Conservation (phyloP, 2,113 vertebrate genomes). For the Manacus vitellinus region DNA sequence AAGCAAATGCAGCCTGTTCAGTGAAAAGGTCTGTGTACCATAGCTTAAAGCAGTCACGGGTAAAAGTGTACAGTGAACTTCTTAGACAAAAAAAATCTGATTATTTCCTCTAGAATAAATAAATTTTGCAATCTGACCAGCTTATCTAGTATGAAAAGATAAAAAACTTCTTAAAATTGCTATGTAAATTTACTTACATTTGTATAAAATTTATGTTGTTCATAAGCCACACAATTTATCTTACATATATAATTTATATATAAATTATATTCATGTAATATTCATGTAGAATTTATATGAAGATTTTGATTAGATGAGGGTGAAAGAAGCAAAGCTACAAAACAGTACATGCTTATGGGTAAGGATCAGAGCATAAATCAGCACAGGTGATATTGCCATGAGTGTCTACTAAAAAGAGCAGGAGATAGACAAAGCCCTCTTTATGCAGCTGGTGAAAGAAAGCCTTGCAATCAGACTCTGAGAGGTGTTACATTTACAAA, state of each 20-base stretch:
- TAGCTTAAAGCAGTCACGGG: background rate
- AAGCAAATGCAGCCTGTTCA: background rate
- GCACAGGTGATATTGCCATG: background rate
- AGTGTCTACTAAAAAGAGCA: background rate
- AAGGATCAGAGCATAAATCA: background rate
- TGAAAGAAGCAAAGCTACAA: background rate
- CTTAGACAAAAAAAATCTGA: background rate
- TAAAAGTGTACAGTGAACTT: background rate
- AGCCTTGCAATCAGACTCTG: background rate
- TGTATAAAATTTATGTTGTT: background rate
- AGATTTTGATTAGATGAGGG: background rate
- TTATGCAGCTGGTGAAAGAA: background rate
- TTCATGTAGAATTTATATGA: background rate
- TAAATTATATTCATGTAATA: background rate
- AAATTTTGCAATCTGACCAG: background rate
- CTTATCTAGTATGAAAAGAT: background rate
- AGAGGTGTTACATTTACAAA: background rate
- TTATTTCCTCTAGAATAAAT: background rate
- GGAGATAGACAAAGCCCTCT: background rate
- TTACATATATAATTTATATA: background rate
- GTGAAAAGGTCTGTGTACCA: background rate
- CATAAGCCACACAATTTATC: background rate
- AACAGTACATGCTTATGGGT: background rate
- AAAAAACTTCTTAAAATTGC: background rate
- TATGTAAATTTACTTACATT: background rate